phyloP scores from a whole-genome alignment of 2,113 vertebrate species.

The Nerophis lumbriciformis region DNA sequence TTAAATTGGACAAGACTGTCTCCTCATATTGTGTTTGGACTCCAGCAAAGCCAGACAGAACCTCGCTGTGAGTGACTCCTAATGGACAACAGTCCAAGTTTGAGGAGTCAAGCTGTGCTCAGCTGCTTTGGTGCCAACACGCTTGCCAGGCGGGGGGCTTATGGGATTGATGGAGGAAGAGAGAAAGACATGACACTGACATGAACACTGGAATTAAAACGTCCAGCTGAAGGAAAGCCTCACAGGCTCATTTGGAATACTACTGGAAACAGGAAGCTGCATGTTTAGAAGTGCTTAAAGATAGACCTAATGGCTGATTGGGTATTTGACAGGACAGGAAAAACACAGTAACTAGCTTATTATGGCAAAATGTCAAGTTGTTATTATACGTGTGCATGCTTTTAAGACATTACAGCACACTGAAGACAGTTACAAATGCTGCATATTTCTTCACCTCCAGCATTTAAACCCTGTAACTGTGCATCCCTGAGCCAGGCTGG shows the following conservation, averaged over 20 bases:
- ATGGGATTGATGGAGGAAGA: slow-evolving; percentile 28
- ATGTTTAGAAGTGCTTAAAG: neutral
- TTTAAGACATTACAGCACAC: too few relatives aligned
- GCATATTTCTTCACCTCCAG: neutral
- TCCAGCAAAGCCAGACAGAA: neutral
- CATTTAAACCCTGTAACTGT: neutral
- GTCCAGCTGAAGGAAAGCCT: slow-evolving; percentile 1
- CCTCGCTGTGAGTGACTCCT: slow-evolving; percentile 23
- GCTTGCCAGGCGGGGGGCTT: slow-evolving; percentile 18
- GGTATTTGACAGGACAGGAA: too few relatives aligned
- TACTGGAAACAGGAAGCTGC: neutral
- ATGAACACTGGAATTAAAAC: slow-evolving; percentile 5
- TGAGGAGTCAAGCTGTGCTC: slow-evolving; percentile 37
- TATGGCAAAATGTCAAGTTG: too few relatives aligned
- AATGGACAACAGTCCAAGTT: slow-evolving; percentile 23
- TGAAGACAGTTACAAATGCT: too few relatives aligned
- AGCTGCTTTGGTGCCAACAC: slow-evolving; percentile 37
- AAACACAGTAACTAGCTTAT: too few relatives aligned
- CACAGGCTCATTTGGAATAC: neutral
- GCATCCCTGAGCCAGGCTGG: slow-evolving; percentile 6
- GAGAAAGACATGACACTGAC: slow-evolving; percentile 12
- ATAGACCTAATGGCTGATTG: too few relatives aligned
- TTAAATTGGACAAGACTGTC: slow-evolving; percentile 4
- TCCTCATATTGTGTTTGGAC: slow-evolving; percentile 9
- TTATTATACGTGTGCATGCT: too few relatives aligned